These are phyloP conservation scores for Acanthococcus lagerstroemiae DNA, from an alignment of 2,888 invertebrate species.

Conservation along the genomic window DNA sequence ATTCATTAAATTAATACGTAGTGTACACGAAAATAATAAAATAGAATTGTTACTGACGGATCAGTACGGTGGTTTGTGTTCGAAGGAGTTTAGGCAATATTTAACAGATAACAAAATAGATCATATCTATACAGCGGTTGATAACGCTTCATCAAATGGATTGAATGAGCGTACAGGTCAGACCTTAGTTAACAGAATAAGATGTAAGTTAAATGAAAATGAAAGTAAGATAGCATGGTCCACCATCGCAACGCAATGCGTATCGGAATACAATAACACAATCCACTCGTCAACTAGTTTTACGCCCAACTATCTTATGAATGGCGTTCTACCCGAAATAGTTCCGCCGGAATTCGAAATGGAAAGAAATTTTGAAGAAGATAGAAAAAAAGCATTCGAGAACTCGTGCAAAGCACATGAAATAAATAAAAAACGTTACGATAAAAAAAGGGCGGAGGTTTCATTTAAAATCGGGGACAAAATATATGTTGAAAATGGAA, in stretches of 20 bases:
- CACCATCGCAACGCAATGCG: neutral
- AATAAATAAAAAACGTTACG: neutral
- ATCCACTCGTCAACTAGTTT: neutral
- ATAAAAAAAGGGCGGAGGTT: neutral
- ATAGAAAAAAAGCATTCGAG: neutral
- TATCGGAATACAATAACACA: neutral
- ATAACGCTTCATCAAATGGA: neutral
- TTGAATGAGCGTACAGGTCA: neutral
- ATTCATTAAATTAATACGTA: conserved; percentile 36
- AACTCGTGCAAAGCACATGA: neutral
- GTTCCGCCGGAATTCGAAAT: neutral
- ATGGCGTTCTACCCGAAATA: neutral
- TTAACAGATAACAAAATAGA: conserved; percentile 34
- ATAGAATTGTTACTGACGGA: conserved; percentile 31
- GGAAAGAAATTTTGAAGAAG: neutral
- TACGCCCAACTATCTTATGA: neutral
- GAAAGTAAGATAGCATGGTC: neutral
- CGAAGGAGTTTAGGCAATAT: conserved; percentile 36
- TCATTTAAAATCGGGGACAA: neutral
- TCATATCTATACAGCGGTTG: conserved; percentile 26
- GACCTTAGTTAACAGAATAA: neutral
- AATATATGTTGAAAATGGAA: neutral
- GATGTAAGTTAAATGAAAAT: neutral
- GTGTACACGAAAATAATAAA: neutral
- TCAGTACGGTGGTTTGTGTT: neutral